These are phyloP conservation scores for Hypsibius dujardini DNA, from an alignment of 1,140 invertebrate genomes.

Conservation along the genomic window DNA sequence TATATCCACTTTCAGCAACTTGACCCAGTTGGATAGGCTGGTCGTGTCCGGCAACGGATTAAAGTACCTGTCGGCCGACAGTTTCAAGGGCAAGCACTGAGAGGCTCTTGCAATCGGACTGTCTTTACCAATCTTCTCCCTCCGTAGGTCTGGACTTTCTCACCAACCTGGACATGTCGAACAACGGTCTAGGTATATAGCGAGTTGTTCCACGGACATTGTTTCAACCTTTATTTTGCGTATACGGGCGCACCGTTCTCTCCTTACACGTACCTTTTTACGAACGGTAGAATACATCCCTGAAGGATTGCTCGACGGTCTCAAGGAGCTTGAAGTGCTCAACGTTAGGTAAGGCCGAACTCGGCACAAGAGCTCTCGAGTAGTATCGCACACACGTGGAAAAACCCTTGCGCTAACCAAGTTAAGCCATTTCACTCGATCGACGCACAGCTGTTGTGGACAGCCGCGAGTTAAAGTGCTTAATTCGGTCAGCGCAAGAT, in stretches of 20 bases:
- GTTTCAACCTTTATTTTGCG: no score
- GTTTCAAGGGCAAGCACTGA: neutral
- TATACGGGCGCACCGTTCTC: no score
- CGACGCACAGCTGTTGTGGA: neutral
- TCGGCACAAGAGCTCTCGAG: neutral
- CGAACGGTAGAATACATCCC: neutral
- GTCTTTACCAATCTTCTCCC: no score
- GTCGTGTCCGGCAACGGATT: slow-evolving; percentile 11
- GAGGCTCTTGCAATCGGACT: no score
- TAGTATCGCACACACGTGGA: neutral
- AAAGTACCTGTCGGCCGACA: slow-evolving; percentile 8
- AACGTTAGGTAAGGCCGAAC: neutral
- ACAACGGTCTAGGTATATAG: neutral
- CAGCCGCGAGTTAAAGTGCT: neutral
- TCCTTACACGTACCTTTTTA: no score
- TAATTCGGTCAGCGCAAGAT: neutral
- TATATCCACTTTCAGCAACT: neutral
- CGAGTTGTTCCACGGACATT: no score
- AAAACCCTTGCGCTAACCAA: neutral
- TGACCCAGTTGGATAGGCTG: slow-evolving; percentile 1
- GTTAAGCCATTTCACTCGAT: neutral
- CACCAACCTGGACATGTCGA: slow-evolving; percentile 7
- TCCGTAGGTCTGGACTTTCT: neutral
- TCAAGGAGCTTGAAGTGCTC: slow-evolving; percentile 13
- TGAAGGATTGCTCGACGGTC: neutral